These are phyloP conservation scores for Sturnira hondurensis DNA, from an alignment of 2,113 vertebrate genomes.

Conservation along the genomic window DNA sequence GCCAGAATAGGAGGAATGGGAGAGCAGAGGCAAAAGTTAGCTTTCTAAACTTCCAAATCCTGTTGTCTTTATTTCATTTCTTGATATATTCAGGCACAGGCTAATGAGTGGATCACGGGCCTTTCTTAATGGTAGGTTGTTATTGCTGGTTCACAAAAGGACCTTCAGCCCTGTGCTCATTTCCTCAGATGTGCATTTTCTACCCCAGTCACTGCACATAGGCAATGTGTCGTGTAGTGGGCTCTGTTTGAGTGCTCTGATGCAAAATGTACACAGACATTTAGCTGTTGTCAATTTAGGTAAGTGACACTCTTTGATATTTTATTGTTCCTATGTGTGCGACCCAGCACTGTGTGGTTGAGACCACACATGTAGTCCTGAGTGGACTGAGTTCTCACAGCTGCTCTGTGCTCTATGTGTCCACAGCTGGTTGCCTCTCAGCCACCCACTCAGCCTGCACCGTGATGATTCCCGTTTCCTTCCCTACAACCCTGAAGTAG, in stretches of 20 bases:
- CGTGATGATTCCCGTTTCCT: rapidly evolving
- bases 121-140: too few species aligned
- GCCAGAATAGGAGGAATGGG: rapidly evolving
- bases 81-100: background rate
- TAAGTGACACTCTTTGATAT: rapidly evolving
- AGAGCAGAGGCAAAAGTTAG: too few species aligned
- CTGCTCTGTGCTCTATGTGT: rapidly evolving
- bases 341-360: rapidly evolving
- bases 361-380: rapidly evolving
- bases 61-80: background rate
- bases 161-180: rapidly evolving
- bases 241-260: background rate
- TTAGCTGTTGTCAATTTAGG: background rate
- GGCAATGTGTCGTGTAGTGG: rapidly evolving
- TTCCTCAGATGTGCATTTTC: rapidly evolving
- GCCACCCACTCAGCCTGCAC: rapidly evolving
- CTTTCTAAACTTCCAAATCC: background rate
- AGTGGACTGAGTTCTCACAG: rapidly evolving
- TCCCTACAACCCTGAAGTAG: too few species aligned
- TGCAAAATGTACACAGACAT: rapidly evolving
- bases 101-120: rapidly evolving
- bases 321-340: background rate
- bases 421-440: rapidly evolving
- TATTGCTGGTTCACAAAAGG: background rate
- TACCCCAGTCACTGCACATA: rapidly evolving